phyloP scores from a whole-genome alignment of 1,140 invertebrate species.

The Sesamia nonagrioides region DNA sequence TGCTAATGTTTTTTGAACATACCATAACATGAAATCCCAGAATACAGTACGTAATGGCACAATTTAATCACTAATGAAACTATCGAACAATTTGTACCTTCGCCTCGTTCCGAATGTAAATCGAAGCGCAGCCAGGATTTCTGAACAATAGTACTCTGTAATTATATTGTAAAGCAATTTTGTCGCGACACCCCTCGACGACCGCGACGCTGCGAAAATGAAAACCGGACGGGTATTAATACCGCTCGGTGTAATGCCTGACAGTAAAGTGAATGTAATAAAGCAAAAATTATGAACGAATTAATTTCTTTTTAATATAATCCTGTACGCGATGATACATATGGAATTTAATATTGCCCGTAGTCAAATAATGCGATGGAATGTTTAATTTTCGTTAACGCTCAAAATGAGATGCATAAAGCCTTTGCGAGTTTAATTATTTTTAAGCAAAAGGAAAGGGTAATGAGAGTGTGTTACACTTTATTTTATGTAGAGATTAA shows the following conservation, averaged over 20 bases:
- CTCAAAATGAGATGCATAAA: slow-evolving; percentile 30
- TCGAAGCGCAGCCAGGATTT: slow-evolving; percentile 68
- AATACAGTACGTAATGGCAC: slow-evolving; percentile 8
- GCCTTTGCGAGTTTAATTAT: slow-evolving; percentile 9
- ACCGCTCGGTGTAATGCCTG: slow-evolving; percentile 52
- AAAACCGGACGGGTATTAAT: slow-evolving; percentile 67
- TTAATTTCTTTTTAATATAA: slow-evolving; percentile 48
- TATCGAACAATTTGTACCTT: slow-evolving; percentile 55
- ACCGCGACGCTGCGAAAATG: slow-evolving; percentile 61
- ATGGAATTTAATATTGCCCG: slow-evolving; percentile 37
- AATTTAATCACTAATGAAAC: slow-evolving; percentile 47
- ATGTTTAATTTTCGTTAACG: slow-evolving; percentile 17
- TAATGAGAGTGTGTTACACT: not conserved
- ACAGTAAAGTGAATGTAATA: slow-evolving; percentile 56
- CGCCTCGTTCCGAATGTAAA: slow-evolving; percentile 79
- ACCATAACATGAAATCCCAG: not conserved
- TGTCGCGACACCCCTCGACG: slow-evolving; percentile 59
- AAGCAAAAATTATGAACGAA: slow-evolving; percentile 64
- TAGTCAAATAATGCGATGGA: slow-evolving; percentile 16
- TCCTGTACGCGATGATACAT: slow-evolving; percentile 37
- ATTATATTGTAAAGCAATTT: slow-evolving; percentile 85
- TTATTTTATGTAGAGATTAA: not conserved
- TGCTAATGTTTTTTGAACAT: not conserved
- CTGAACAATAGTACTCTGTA: slow-evolving; percentile 74
- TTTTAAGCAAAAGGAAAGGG: not conserved